Evolutionary conservation across 2,888 invertebrate species (phyloP).

Genomic region (Norana najaformis): DNA sequence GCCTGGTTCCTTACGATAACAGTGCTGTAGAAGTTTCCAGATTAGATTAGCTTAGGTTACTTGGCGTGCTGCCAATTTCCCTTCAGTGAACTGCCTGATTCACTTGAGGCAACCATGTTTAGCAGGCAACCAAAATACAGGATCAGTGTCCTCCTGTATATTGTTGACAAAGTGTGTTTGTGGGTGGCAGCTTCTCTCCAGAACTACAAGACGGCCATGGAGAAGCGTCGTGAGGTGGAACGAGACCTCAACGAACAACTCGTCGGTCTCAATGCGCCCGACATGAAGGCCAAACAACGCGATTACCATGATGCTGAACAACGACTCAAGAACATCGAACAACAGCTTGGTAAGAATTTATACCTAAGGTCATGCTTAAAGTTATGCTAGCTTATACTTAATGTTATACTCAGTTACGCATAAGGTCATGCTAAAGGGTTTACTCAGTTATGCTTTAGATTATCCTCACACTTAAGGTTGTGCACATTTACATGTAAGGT

Average conservation of each 20-base stretch:
- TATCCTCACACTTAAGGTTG: too few species aligned
- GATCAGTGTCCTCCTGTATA: not conserved
- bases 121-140: not conserved
- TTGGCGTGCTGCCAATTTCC: too few species aligned
- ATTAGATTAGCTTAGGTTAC: too few species aligned
- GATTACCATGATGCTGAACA: conserved; percentile 57
- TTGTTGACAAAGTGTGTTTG: not conserved
- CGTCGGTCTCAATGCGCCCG: conserved; percentile 50
- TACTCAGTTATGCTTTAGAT: too few species aligned
- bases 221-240: conserved; percentile 49
- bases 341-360: conserved; percentile 51
- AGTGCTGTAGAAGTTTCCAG: too few species aligned
- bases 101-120: too few species aligned
- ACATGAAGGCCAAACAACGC: conserved; percentile 55
- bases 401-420: too few species aligned
- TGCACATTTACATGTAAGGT: not conserved
- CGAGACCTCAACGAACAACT: conserved; percentile 56
- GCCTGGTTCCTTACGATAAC: too few species aligned
- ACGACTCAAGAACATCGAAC: conserved; percentile 53
- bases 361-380: not conserved
- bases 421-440: not conserved
- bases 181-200: conserved; percentile 51
- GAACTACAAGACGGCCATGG: conserved; percentile 50
- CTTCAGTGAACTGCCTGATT: too few species aligned
- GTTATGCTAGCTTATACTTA: too few species aligned